Evolutionary conservation across 2,797 vertebrate genomes (phyloP), one percentile per base, ranked within the genome.

Genomic region (Intellagama lesueurii): DNA sequence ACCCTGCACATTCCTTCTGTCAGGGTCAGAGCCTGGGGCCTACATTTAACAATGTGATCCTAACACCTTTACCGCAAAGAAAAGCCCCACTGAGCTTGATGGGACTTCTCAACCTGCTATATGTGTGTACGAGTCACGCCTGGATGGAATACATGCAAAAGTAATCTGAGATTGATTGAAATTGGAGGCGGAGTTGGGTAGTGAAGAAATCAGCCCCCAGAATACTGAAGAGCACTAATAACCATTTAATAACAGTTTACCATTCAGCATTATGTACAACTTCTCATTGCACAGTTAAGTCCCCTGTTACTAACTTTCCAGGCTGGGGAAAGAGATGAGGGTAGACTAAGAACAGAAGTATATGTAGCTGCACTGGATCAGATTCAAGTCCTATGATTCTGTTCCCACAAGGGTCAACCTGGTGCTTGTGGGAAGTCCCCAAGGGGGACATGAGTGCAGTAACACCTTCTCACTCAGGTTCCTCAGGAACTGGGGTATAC

Each of bases 1-100:
- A 76, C 0, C n/a, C 0, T 47, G 56, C 28, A 1, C 0, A 0
- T 76, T 66, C 77, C 26, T 85, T 32, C 56, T 1, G 22, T 11
- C 0, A 0, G 77, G 0, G 0, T 81, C 44, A 12, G 0, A 28
- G 16, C 17, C 44, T 60, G 56, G 77, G 75, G 35, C 72, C 26
- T 24, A 49, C 66, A 72, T 32, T 73, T 16, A 40, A 16, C 72
- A n/a, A n/a, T 11, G 11, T 8, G 75, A 44, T 19, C 28, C 5
- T 86, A 30, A 44, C 9, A 66, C 40, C 22, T 30, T 44, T 35
- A 56, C 22, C 52, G 28, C 47, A 60, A 66, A 82, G 81, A 26
- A 47, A 47, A 6, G 24, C 3, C 56, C 26, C 12, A 70, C 7
- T 30, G 26, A 70, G 1, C 52, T 64, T 7, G 52, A 66, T n/a